phyloP scores from a whole-genome alignment of 2,888 invertebrate genomes.

The Trichopoda pennipes region DNA sequence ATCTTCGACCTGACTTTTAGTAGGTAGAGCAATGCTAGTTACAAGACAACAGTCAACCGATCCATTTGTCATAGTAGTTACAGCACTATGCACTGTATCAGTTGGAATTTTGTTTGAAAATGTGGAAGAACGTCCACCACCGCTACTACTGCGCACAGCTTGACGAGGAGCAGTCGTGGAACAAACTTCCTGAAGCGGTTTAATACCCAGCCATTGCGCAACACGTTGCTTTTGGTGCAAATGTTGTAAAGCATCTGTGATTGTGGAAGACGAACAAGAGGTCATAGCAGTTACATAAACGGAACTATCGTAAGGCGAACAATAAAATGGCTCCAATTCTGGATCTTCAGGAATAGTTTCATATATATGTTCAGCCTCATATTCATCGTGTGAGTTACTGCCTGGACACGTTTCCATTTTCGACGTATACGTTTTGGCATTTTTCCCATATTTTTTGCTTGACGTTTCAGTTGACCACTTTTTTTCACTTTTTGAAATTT shows the following conservation, averaged over 20 bases:
- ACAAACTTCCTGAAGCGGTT: slow-evolving; percentile 63
- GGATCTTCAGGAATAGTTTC: slow-evolving; percentile 86
- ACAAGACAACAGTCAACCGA: slow-evolving; percentile 67
- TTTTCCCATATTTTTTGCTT: slow-evolving; percentile 15
- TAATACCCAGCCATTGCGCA: slow-evolving; percentile 78
- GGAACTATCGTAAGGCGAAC: slow-evolving; percentile 83
- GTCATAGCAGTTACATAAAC: slow-evolving; percentile 73
- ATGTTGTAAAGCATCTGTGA: slow-evolving; percentile 70
- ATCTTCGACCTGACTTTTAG: slow-evolving; percentile 78
- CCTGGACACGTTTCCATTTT: slow-evolving; percentile 22
- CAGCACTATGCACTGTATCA: slow-evolving; percentile 73
- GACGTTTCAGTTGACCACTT: slow-evolving; percentile 11
- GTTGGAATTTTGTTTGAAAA: slow-evolving; percentile 30
- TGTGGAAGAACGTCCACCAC: slow-evolving; percentile 27
- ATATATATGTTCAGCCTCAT: slow-evolving; percentile 85
- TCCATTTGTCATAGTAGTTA: slow-evolving; percentile 74
- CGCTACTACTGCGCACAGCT: slow-evolving; percentile 33
- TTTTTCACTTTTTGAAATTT: slow-evolving; percentile 31
- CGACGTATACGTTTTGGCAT: background rate
- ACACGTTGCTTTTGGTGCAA: slow-evolving; percentile 76
- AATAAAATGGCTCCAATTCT: slow-evolving; percentile 84
- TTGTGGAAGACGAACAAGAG: slow-evolving; percentile 70
- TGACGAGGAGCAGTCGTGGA: slow-evolving; percentile 71
- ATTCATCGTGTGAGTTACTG: slow-evolving; percentile 74
- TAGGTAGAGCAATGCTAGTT: slow-evolving; percentile 54